Conservation (phyloP, 2,797 vertebrate species). For the Decapterus maruadsi region DNA sequence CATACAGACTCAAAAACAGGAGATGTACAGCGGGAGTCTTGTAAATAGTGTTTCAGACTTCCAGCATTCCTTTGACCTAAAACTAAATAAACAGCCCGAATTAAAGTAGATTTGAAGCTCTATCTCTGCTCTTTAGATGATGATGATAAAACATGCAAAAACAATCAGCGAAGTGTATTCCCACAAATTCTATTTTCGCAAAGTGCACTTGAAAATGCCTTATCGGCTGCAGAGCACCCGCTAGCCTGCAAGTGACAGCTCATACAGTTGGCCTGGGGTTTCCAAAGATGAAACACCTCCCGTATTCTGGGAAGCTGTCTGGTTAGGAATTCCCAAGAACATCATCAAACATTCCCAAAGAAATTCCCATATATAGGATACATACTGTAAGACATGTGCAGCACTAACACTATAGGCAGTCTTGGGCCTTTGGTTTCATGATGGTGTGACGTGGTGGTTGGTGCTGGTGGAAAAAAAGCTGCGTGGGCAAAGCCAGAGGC, state of each 20-base stretch:
- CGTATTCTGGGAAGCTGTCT: conserved; percentile 59
- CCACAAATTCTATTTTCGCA: conserved; percentile 73
- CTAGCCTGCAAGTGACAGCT: conserved; percentile 42
- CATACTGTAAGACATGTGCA: conserved; percentile 17
- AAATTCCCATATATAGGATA: conserved; percentile 39
- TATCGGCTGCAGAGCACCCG: conserved; percentile 36
- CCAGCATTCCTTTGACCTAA: conserved; percentile 74
- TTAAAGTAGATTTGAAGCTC: conserved; percentile 63
- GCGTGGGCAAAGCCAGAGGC: neutral
- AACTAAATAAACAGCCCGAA: conserved; percentile 83
- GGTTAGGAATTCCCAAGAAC: conserved; percentile 64
- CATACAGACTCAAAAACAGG: conserved; percentile 46
- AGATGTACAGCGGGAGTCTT: conserved; percentile 68
- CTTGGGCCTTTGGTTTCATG: conserved; percentile 32
- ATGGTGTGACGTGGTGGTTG: conserved; percentile 18
- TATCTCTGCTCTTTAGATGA: conserved; percentile 70
- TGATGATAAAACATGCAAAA: conserved; percentile 78
- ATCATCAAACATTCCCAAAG: conserved; percentile 37
- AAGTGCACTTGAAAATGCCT: conserved; percentile 67
- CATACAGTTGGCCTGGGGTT: conserved; percentile 33
- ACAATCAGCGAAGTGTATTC: conserved; percentile 74
- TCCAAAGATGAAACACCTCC: conserved; percentile 59
- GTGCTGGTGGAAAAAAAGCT: conserved; percentile 12
- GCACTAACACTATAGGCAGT: conserved; percentile 14
- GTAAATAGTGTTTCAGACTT: conserved; percentile 75